Conservation (phyloP, 2,888 invertebrate genomes). For the Tanytarsus gracilentus region DNA sequence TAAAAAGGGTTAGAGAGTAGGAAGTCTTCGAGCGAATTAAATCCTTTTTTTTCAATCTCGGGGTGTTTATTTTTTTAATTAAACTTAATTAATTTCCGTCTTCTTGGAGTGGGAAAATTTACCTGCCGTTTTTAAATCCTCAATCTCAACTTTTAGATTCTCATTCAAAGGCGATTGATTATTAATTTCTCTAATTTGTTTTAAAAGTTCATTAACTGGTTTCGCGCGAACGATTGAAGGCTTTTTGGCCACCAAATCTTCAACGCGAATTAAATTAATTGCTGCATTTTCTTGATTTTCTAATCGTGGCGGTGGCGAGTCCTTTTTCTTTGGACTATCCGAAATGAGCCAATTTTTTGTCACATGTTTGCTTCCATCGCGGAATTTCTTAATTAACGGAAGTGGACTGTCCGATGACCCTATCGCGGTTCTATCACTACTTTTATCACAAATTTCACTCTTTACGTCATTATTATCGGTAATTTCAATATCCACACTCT, state of each 20-base stretch:
- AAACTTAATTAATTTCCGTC: slow-evolving; percentile 8
- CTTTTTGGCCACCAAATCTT: slow-evolving; percentile 30
- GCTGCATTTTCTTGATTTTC: slow-evolving; percentile 29
- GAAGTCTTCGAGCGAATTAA: no score
- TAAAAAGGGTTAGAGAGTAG: background rate
- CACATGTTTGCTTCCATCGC: slow-evolving; percentile 30
- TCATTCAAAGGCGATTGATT: slow-evolving; percentile 27
- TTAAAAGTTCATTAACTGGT: slow-evolving; percentile 20
- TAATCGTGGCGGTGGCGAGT: background rate
- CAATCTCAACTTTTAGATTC: slow-evolving; percentile 25
- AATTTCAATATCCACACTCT: slow-evolving; percentile 37
- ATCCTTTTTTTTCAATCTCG: no score
- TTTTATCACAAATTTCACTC: slow-evolving; percentile 28
- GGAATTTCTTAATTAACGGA: slow-evolving; percentile 28
- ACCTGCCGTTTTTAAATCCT: slow-evolving; percentile 20
- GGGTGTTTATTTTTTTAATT: slow-evolving; percentile 21
- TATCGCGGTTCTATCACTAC: slow-evolving; percentile 13
- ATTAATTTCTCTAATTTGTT: slow-evolving; percentile 29
- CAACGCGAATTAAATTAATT: slow-evolving; percentile 34
- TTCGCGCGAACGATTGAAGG: slow-evolving; percentile 13
- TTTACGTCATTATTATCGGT: slow-evolving; percentile 35
- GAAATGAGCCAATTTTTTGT: slow-evolving; percentile 39
- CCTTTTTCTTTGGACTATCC: slow-evolving; percentile 35
- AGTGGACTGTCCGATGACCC: slow-evolving; percentile 31
- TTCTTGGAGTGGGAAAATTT: background rate